These are phyloP conservation scores for Choloepus hoffmanni DNA, from an alignment of 2,113 vertebrate species.

Conservation along the genomic window DNA sequence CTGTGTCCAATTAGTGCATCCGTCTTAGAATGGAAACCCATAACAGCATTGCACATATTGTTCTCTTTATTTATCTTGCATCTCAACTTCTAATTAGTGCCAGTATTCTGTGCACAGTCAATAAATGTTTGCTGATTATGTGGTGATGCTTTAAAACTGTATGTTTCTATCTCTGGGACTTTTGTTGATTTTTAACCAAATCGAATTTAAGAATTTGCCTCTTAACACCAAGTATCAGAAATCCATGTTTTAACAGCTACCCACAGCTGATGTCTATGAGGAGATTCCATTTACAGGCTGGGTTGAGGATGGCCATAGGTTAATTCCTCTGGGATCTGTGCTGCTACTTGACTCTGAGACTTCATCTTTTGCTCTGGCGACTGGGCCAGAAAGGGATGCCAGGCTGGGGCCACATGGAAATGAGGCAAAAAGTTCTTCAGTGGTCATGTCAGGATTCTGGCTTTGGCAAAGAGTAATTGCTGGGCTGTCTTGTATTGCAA, in stretches of 20 bases:
- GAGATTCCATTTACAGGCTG: not conserved
- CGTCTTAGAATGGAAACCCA: not conserved
- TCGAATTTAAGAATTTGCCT: not conserved
- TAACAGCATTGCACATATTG: not conserved
- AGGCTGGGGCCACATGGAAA: not conserved
- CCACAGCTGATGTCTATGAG: not conserved
- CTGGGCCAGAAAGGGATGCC: not conserved
- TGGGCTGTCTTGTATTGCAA: not conserved
- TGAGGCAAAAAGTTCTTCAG: not conserved
- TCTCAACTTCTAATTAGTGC: not conserved
- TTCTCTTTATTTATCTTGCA: not conserved
- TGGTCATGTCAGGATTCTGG: not conserved
- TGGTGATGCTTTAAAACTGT: not conserved
- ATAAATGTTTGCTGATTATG: not conserved
- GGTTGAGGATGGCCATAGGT: not conserved
- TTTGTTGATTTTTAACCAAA: not conserved
- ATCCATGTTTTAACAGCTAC: not conserved
- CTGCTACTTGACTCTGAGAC: not conserved
- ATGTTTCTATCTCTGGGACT: not conserved
- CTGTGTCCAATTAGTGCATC: not conserved
- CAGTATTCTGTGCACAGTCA: not conserved
- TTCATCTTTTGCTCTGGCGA: not conserved
- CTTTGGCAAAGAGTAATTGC: not conserved
- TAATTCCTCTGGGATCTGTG: not conserved
- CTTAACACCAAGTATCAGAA: not conserved